Base-by-base conservation (phyloP, 2,888 invertebrate genomes). In the Callimorpha dominula region DNA sequence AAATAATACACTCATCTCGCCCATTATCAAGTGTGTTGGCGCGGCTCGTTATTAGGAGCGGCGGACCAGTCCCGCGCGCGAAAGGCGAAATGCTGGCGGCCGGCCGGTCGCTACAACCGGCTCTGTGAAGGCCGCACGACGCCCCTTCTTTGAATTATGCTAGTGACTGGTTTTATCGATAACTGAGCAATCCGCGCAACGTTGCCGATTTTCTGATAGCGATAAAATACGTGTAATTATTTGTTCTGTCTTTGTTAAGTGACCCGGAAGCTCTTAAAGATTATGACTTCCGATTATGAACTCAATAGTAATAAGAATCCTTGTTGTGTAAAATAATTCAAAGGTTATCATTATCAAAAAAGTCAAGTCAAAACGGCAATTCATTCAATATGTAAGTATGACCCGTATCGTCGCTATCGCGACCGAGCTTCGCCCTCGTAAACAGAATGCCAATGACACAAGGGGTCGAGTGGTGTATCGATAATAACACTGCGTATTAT, bases 361-460 rank as follows among this genome's bases (percentile, higher is more conserved):
- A 78, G 65, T 63, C 52, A 80, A 49, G 71, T 82, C 52, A 50
- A 82, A 84, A 77, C 75, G 78, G 77, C 78, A 77, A 84, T 83
- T 88, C 86, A 90, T 89, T 88, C 81, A 89, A 77, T 86, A 78
- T 84, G 74, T 83, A 81, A 72, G 75, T 86, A 80, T 89, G 88
- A 88, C 89, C 90, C 89, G 83, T 82, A 80, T 74, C 78, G 80
- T 84, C 84, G 89, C 91, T 93, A 94, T 93, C 93, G 88, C 87
- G 86, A 81, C 85, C 88, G 90, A 86, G 88, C 89, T 88, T 90
- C 90, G 90, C 88, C 89, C 89, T 86, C 89, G 92, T 94, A 93
- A 94, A 94, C 93, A 92, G 85, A 92, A 89, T 93, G 94, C 93
- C 94, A 95, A 94, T 94, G 95, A 95, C 95, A 94, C 91, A 88